Evolutionary conservation across 1,140 invertebrate species (phyloP).

Genomic region (Hycleus phaleratus): DNA sequence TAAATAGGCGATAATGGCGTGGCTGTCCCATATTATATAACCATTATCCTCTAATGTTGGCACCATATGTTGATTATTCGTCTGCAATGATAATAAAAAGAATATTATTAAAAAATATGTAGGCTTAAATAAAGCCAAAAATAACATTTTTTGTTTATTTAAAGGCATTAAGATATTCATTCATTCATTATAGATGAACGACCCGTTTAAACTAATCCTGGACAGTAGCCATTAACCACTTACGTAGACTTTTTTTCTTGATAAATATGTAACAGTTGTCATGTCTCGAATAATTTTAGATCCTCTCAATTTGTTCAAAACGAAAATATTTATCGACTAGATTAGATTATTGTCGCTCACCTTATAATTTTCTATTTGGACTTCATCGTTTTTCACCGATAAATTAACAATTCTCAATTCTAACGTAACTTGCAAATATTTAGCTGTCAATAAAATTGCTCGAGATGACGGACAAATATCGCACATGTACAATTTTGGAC

Average conservation of each 20-base stretch:
- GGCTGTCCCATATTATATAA: conserved; percentile 38
- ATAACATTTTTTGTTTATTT: conserved; percentile 6
- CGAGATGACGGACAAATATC: conserved; percentile 6
- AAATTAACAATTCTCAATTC: conserved; percentile 3
- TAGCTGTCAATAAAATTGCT: conserved; percentile 5
- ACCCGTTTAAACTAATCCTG: neutral
- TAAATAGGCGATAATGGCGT: conserved; percentile 46
- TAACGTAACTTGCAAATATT: conserved; percentile 2
- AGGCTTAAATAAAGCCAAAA: neutral
- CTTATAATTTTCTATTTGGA: too few species aligned
- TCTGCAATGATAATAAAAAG: conserved; percentile 27
- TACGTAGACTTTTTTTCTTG: neutral
- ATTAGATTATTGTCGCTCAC: too few species aligned
- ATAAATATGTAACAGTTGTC: too few species aligned
- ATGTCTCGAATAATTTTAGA: too few species aligned
- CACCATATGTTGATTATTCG: conserved; percentile 61
- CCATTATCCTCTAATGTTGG: conserved; percentile 59
- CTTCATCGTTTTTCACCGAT: too few species aligned
- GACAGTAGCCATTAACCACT: neutral
- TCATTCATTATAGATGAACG: conserved; percentile 4
- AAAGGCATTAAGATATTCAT: conserved; percentile 7
- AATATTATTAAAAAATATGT: neutral
- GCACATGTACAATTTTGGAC: conserved; percentile 7
- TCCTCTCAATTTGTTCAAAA: too few species aligned
- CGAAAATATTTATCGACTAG: too few species aligned